phyloP scores from a whole-genome alignment of 23 tunicate genomes.

The Ascidia mentula region DNA sequence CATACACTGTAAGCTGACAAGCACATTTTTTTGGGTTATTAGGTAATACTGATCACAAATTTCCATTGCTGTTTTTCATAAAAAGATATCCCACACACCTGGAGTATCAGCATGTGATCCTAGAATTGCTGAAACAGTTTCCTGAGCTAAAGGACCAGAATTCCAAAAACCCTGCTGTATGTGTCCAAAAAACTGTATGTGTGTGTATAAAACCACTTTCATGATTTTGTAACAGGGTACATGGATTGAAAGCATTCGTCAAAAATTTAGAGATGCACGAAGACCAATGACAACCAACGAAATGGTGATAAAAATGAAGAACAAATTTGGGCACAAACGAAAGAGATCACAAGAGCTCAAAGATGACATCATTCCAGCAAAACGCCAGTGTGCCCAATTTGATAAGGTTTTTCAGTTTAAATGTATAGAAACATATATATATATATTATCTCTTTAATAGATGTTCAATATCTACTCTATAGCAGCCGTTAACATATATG shows the following conservation, averaged over 20 bases:
- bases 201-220: neutral
- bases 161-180: no score
- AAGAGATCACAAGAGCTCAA: neutral
- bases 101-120: constrained; percentile 4
- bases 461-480: neutral
- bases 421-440: neutral
- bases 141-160: no score
- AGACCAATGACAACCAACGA: constrained; percentile 12
- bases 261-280: constrained; percentile 19
- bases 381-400: constrained; percentile 3
- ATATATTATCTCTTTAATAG: neutral
- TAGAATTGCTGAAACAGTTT: no score
- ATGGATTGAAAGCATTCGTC: constrained; percentile 15
- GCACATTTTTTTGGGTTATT: neutral
- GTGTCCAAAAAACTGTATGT: neutral
- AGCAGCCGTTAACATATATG: neutral
- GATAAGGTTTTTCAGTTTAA: neutral
- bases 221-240: constrained; percentile 14
- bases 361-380: constrained; percentile 10
- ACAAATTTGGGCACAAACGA: constrained; percentile 8
- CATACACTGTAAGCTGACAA: constrained; percentile 9
- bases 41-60: constrained; percentile 1
- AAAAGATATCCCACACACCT: neutral
- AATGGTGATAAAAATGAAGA: constrained; percentile 2
- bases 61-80: neutral